Evolutionary conservation across 2,113 vertebrate species (phyloP), one percentile per base, ranked within the genome.

Genomic region (Oenanthe melanoleuca): DNA sequence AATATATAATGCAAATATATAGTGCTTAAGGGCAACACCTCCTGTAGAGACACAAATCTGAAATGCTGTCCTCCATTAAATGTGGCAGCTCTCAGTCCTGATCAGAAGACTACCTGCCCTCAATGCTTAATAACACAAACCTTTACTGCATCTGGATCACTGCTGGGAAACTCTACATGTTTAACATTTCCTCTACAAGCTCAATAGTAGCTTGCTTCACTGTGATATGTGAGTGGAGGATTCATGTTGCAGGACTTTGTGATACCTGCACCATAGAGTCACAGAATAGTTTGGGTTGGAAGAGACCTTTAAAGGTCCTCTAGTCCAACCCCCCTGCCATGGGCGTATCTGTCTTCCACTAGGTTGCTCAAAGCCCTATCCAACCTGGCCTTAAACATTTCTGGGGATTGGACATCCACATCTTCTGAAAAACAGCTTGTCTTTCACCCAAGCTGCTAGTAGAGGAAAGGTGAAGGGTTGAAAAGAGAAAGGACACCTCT

Each of bases 391-490:
- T 75, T 86, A 29, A 86, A 44, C 6, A 19, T 7, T 44, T 77
- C 5, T 4, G 22, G 45, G 22, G 11, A 37, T 31, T 11, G 16
- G 22, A 52, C 31, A 44, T 77, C 21, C 17, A 52, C 6, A 33
- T 9, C 25, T 47, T 56, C 20, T 50, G 37, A 50, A 50, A 75
- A 75, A 17, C 20, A 34, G 8, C 44, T 42, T 0, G 0, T 59
- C 34, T 75, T 67, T 75, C 9, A 26, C 26, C 17, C 37, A 44
- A 37, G 33, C 53, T 86, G 17, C 37, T 33, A 37, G 45, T 9
- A 37, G 17, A 86, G 37, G 31, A 59, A 77, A 86, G 26, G 18
- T 52, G 52, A 44, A 37, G 7, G 3, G 31, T 12, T 77, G 53
- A 52, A 86, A 37, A 44, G 37, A 67, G 37, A 77, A 52, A 44